A percentile compares a stretch with the other conserved stretches of the same genome.
Conservation (phyloP, 2,888 invertebrate species). For the Tanypteryx hageni region DNA sequence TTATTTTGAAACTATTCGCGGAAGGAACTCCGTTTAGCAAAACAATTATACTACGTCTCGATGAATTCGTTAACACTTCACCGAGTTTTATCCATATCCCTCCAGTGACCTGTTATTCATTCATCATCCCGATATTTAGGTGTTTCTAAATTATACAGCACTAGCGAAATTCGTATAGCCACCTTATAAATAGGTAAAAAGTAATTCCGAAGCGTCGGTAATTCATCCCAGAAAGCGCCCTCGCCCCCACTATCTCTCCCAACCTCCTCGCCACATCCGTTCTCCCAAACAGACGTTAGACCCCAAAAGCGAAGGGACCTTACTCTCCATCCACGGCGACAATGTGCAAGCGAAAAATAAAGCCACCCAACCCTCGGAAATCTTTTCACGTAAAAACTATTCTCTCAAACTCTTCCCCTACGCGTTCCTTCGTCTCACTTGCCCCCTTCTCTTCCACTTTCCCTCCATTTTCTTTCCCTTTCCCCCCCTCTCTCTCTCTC, state of each 20-base stretch:
- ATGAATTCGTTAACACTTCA: background rate
- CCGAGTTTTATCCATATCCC: no score
- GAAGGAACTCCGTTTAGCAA: no score
- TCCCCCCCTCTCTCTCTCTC: background rate
- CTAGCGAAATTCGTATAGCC: no score
- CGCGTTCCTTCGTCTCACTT: no score
- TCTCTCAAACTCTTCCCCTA: background rate
- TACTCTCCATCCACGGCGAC: conserved; percentile 9
- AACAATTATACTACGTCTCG: background rate
- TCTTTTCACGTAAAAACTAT: conserved; percentile 63
- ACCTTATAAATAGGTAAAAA: background rate
- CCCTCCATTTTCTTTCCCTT: background rate
- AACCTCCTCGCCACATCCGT: no score
- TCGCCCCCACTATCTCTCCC: background rate
- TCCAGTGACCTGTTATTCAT: no score
- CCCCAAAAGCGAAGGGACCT: conserved; percentile 2
- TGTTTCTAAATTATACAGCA: no score
- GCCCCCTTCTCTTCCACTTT: no score
- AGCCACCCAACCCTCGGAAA: conserved; percentile 18
- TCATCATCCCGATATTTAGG: no score
- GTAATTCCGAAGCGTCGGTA: background rate
- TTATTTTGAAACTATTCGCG: no score
- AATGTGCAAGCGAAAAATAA: conserved; percentile 46
- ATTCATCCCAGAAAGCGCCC: conserved; percentile 34
- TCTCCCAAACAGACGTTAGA: background rate